Evolutionary conservation across 2,113 vertebrate species (phyloP), one percentile per base, ranked within the genome.

Genomic region (Macaca nemestrina): DNA sequence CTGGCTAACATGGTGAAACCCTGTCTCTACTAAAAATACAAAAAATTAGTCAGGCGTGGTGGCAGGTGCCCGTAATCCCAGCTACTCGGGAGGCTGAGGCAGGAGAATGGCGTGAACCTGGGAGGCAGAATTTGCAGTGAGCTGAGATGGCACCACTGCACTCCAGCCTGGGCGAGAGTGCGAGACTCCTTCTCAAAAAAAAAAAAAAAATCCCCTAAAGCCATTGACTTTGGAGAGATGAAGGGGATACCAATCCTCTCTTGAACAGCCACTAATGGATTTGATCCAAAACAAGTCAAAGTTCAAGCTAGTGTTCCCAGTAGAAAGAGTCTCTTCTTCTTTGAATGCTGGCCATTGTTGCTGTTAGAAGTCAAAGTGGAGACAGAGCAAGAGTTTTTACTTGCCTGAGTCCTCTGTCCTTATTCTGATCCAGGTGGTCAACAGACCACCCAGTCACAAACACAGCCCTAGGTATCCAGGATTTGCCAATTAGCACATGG

Each of bases 351-450:
- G 38, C 8, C 75, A 93, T 92, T 95, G 57, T 92, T 8, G 6
- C 3, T 91, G 14, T 90, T 57, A 80, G n/a, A 88, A 90, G 32
- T 96, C 70, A 80, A 92, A 95, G 30, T 93, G 43, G 57, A 83
- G 50, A 96, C 14, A 86, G 27, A 88, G 16, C 2, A 87, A 59
- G 38, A 92, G 20, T 18, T 78, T 85, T 96, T 8, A 6, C 43
- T 88, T 64, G 6, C 8, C 73, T 72, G 22, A 91, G 18, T 79
- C 30, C 32, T 92, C 75, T 94, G 64, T 32, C 14, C 35, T 73
- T 93, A 96, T 61, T 97, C 68, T 91, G 22, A 96, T 88, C n/a
- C 3, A 67, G 50, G 16, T 38, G 5, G 16, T 85, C n/a, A 91
- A 91, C 1, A 96, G 67, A 87, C 32, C 3, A 59, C 45, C 17